Evolutionary conservation across 2,888 invertebrate species (phyloP), one percentile per base, ranked within the genome.

Genomic region (Nomada fucata): DNA sequence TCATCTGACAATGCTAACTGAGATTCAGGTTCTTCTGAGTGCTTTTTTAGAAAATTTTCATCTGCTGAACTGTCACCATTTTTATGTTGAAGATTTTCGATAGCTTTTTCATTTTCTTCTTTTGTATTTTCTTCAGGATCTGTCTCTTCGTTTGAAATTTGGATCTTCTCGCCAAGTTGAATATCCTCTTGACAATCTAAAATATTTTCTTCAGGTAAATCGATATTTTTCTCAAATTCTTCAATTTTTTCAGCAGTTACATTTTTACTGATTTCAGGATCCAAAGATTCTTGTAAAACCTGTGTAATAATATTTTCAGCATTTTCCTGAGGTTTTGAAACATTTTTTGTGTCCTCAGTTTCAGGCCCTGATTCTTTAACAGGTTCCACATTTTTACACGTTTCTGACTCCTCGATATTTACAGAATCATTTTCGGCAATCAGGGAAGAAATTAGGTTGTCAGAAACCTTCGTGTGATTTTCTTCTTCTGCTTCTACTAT

Each of bases 11-110:
- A 20, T 23, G 26, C 15, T 20, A 29, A 9, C 10, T 65, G 82
- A 82, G 69, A 81, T 81, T 81, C 53, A 11, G 20, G 47, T 63
- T 68, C 57, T 50, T 81, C 52, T 29, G 47, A 47, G 47, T 67
- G 20, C 15, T 44, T 44, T 23, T n/a, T 2, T 7, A 3, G 1
- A n/a, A 26, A 57, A 64, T 15, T 26, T 2, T 68, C 47, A 50
- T 26, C 76, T 7, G n/a, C 15, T 11, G 15, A 20, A 57, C 26
- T 20, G 20, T 61, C 11, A 23, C 26, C 26, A 11, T 59, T 53
- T 47, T 59, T 5, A 13, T 50, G 0, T 50, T 57, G 9, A 3
- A 50, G 44, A 50, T 23, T 7, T 23, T 47, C 23, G 42, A n/a
- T 59, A 47, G 15, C 20, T 53, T 53, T 23, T 64, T 44, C 15